Evolutionary conservation across 2,113 vertebrate genomes (phyloP).

Genomic region (Triplophysa siluroides): DNA sequence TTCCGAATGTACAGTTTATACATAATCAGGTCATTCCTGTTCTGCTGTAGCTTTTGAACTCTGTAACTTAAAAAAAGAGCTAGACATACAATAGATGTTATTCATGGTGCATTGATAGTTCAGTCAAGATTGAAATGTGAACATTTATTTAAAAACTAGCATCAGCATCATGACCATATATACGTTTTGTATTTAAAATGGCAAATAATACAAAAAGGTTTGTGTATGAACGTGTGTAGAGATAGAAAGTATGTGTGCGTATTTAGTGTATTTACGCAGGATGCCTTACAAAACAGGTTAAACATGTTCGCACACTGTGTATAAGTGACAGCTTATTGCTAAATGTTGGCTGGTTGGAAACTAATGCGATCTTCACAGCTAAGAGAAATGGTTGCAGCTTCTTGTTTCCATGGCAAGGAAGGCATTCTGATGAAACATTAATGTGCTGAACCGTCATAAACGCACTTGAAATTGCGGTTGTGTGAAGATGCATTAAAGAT

Average conservation of each 20-base stretch:
- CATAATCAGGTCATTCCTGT: not conserved
- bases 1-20: no score
- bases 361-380: not conserved
- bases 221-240: not conserved
- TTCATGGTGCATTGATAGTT: no score
- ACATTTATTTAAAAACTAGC: not conserved
- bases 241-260: not conserved
- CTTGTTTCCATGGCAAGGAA: not conserved
- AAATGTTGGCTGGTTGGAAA: not conserved
- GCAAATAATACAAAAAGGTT: not conserved
- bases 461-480: not conserved
- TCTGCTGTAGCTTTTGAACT: not conserved
- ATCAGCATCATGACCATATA: conserved; percentile 10
- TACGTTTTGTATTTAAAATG: conserved; percentile 37
- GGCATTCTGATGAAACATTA: not conserved
- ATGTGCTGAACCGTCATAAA: conserved; percentile 7
- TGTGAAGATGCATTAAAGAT: conserved; percentile 8
- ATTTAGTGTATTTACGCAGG: not conserved
- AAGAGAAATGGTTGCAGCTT: conserved; percentile 7
- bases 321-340: not conserved
- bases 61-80: no score
- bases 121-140: no score
- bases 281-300: conserved; percentile 1
- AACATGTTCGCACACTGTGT: not conserved
- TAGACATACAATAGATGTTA: no score